Conservation (phyloP, 2,888 invertebrate genomes). For the Agriopis leucophaearia region DNA sequence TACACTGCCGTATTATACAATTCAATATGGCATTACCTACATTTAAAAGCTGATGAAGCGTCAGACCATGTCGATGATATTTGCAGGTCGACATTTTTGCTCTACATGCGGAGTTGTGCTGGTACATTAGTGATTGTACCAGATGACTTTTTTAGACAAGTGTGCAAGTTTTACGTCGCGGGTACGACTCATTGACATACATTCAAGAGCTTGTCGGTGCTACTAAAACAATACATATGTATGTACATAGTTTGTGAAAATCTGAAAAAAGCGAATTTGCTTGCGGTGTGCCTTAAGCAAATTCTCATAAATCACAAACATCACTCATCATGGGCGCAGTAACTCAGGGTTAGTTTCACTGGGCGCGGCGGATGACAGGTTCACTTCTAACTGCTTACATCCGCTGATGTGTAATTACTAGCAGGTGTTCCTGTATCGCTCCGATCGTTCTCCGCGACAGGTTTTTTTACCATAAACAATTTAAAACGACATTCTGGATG, state of each 20-base stretch:
- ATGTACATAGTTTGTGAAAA: background rate
- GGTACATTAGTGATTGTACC: background rate
- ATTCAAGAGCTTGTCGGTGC: background rate
- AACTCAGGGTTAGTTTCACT: slow-evolving; percentile 66
- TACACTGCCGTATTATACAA: background rate
- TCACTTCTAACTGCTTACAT: slow-evolving; percentile 63
- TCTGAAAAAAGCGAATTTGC: background rate
- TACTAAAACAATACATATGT: background rate
- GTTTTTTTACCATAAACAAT: slow-evolving; percentile 8
- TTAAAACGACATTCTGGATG: slow-evolving; percentile 2
- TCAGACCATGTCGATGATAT: background rate
- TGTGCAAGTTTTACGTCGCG: background rate
- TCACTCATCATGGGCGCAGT: slow-evolving; percentile 45
- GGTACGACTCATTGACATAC: background rate
- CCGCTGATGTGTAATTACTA: slow-evolving; percentile 67
- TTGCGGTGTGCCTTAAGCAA: background rate
- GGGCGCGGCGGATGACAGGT: slow-evolving; percentile 57
- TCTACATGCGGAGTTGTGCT: background rate
- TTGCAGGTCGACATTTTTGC: background rate
- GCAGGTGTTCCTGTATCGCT: slow-evolving; percentile 65
- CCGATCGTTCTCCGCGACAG: slow-evolving; percentile 30
- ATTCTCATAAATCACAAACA: slow-evolving; percentile 12
- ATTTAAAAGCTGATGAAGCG: background rate
- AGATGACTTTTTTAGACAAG: background rate
- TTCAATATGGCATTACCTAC: background rate